Conservation (phyloP, 2,797 vertebrate species). For the Steatocranus sp. region DNA sequence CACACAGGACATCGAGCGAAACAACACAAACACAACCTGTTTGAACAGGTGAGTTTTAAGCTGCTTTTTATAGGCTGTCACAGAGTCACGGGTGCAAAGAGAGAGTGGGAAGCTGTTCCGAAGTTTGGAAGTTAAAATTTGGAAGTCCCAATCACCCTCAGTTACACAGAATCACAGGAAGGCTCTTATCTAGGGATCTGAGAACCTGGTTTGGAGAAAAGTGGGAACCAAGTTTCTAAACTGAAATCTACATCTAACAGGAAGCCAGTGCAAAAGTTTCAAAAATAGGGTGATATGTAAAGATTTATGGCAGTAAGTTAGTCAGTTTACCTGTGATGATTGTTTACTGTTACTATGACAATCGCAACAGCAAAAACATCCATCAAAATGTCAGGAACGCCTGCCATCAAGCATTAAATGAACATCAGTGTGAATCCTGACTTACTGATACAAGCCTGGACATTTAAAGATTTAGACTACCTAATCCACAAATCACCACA, state of each 20-base stretch:
- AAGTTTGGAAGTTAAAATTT: not conserved
- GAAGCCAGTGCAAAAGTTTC: not conserved
- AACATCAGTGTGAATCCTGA: not conserved
- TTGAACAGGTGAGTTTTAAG: not conserved
- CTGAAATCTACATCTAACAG: not conserved
- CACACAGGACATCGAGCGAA: not conserved
- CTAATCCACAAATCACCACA: not conserved
- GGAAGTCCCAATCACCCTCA: not conserved
- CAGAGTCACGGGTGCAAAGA: accelerated
- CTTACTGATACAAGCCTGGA: not conserved
- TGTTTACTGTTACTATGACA: not conserved
- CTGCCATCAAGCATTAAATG: not conserved
- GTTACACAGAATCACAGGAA: not conserved
- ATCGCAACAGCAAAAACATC: not conserved
- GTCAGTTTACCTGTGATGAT: not conserved
- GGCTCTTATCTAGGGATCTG: not conserved
- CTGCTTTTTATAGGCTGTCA: not conserved
- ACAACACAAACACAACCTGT: not conserved
- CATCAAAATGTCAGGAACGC: not conserved
- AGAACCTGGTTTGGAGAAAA: not conserved
- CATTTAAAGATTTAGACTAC: not conserved
- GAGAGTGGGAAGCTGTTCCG: accelerated
- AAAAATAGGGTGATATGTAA: not conserved
- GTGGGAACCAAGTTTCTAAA: not conserved
- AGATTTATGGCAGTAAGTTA: not conserved